Conservation (phyloP, 2,888 invertebrate genomes). For the Ceramica pisi region DNA sequence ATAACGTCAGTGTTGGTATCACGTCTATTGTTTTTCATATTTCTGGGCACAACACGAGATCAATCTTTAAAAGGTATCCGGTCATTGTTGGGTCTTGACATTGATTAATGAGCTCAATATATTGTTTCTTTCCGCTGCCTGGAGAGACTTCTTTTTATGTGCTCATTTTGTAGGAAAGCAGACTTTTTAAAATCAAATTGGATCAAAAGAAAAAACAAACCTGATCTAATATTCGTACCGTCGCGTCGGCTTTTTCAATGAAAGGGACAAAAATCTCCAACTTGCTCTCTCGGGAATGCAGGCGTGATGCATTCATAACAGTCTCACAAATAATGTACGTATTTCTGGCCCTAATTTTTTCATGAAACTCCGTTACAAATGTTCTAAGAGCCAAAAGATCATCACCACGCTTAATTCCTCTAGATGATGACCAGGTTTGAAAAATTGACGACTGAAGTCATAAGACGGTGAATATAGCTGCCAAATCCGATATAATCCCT, state of each 20-base stretch:
- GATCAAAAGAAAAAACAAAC: background rate
- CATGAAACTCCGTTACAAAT: background rate
- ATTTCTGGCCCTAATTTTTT: background rate
- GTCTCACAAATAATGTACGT: background rate
- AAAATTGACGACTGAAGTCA: conserved; percentile 23
- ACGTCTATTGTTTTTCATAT: conserved; percentile 61
- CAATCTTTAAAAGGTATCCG: conserved; percentile 74
- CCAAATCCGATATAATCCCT: conserved; percentile 44
- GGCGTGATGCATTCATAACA: conserved; percentile 5
- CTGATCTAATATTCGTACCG: background rate
- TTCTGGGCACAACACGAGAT: conserved; percentile 65
- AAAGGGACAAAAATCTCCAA: conserved; percentile 3
- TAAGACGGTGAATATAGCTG: conserved; percentile 24
- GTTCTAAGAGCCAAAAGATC: background rate
- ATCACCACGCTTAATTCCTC: background rate
- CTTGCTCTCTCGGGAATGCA: background rate
- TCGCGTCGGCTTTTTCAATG: background rate
- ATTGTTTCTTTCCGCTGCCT: conserved; percentile 75
- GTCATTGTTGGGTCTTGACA: conserved; percentile 79
- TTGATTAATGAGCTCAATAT: conserved; percentile 81
- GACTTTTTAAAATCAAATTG: conserved; percentile 14
- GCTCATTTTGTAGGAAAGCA: conserved; percentile 38
- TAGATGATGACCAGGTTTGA: conserved; percentile 3
- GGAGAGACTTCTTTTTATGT: conserved; percentile 65
- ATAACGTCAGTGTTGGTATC: conserved; percentile 28